Base-by-base conservation (phyloP, 2,888 invertebrate species). In the Eledone cirrhosa region DNA sequence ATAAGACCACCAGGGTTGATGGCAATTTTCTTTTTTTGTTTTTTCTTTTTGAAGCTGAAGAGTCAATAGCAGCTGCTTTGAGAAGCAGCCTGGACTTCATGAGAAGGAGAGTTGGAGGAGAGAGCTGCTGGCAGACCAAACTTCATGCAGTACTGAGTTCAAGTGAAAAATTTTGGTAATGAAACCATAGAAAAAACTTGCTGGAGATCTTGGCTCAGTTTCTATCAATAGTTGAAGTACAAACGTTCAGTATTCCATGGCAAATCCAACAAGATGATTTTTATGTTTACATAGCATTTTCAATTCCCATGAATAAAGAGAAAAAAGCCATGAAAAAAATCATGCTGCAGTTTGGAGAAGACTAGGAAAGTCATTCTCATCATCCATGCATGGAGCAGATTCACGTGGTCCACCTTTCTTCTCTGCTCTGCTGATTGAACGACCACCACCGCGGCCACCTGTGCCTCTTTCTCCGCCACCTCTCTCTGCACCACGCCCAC, bases 281-380 rank as follows among this genome's bases (percentile, higher is more conserved):
- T 63, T 63, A n/a, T 27, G n/a, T n/a, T 24, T 63, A 27, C 63
- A 24, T 24, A 27, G 27, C 27, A 63, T 24, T 63, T 63, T n/a
- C 63, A 63, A n/a, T 63, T 63, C 14, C 63, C n/a, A 27, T 63
- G n/a, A 24, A 63, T 63, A 27, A 63, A 27, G 27, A 11, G 27
- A n/a, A 63, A 24, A 27, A 63, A 29, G 22, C 29, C 47, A 27
- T 48, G 48, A 76, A 29, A 27, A 41, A 29, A 76, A 48, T 85
- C 83, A 87, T 75, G 87, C 86, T 79, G 82, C 85, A 48, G 86
- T 83, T 78, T 88, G 88, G 77, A 96, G 95, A 91, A 97, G 94
- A 90, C 96, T 96, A 86, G 97, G 97, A 92, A 98, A 97, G 92
- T 97, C 97, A 91, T 95, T 95, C 93, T 96, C 97, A 92, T 97